These are phyloP conservation scores for Drosophila putrida DNA, from an alignment of 2,888 invertebrate genomes.

Conservation along the genomic window DNA sequence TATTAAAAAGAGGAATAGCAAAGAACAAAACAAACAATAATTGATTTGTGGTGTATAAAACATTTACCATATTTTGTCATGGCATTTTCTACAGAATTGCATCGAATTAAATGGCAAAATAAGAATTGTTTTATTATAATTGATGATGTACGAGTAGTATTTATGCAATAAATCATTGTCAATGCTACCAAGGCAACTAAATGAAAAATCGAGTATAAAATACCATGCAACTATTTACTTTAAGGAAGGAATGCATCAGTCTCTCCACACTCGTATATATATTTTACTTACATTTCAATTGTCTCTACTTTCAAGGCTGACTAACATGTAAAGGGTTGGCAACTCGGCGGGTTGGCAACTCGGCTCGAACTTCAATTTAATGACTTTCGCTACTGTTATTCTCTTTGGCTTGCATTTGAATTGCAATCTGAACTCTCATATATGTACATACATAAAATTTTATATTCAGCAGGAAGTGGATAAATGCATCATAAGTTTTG, in stretches of 20 bases:
- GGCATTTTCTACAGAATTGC: not conserved
- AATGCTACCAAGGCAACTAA: not conserved
- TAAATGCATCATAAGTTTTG: slow-evolving; percentile 28
- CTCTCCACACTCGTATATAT: not conserved
- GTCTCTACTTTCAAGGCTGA: not conserved
- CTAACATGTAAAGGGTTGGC: not conserved
- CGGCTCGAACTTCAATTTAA: slow-evolving; percentile 3
- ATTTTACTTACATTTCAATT: slow-evolving; percentile 1
- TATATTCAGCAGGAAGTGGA: slow-evolving; percentile 4
- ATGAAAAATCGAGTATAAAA: slow-evolving; percentile 2
- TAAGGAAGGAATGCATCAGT: not conserved
- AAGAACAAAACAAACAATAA: not conserved
- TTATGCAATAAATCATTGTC: slow-evolving; percentile 12
- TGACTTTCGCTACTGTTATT: not conserved
- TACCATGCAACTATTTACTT: not conserved
- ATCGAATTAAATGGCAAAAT: not conserved
- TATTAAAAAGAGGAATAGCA: too few species aligned
- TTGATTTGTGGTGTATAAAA: not conserved
- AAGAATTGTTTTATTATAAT: slow-evolving; percentile 6
- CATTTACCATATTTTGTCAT: not conserved
- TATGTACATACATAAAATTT: slow-evolving; percentile 23
- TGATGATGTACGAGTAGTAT: not conserved
- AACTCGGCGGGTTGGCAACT: not conserved
- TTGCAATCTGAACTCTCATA: not conserved
- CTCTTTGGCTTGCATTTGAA: not conserved